phyloP scores from a whole-genome alignment of 2,888 invertebrate species.

The Chromoteleia sp. region DNA sequence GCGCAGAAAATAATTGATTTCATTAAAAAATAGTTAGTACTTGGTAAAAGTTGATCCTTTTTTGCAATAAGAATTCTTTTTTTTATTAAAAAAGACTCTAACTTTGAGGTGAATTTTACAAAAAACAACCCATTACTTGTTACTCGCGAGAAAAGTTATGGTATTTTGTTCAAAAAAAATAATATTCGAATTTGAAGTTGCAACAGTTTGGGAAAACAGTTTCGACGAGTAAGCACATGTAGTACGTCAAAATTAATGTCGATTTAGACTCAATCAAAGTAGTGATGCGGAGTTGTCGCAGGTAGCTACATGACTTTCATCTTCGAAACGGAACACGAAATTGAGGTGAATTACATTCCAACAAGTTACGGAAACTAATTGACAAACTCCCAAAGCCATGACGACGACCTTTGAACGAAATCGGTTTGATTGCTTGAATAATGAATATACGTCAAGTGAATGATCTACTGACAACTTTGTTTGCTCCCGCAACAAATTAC shows the following conservation, averaged over 20 bases:
- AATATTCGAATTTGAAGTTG: too few species aligned
- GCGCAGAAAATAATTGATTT: too few species aligned
- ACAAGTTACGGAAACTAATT: slow-evolving; percentile 65
- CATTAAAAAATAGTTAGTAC: too few species aligned
- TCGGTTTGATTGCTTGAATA: slow-evolving; percentile 62
- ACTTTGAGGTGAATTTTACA: too few species aligned
- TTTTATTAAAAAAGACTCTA: too few species aligned
- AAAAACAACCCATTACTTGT: too few species aligned
- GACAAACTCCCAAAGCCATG: slow-evolving; percentile 55
- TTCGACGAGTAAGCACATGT: slow-evolving; percentile 29
- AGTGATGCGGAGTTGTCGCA: slow-evolving; percentile 40
- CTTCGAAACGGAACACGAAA: slow-evolving; percentile 49
- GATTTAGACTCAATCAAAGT: slow-evolving; percentile 60
- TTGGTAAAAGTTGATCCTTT: too few species aligned
- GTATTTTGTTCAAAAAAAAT: too few species aligned
- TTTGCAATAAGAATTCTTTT: too few species aligned
- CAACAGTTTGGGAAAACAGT: slow-evolving; percentile 16
- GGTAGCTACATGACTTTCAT: slow-evolving; percentile 57
- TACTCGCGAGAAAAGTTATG: too few species aligned
- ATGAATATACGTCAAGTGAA: slow-evolving; percentile 60
- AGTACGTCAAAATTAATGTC: slow-evolving; percentile 54
- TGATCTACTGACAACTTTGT: slow-evolving; percentile 54
- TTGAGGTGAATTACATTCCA: slow-evolving; percentile 65
- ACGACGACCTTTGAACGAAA: slow-evolving; percentile 56
- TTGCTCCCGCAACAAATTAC: slow-evolving; percentile 26